These are phyloP conservation scores for Brachypalpus laphriformis DNA, from an alignment of 2,888 invertebrate species.

Conservation along the genomic window DNA sequence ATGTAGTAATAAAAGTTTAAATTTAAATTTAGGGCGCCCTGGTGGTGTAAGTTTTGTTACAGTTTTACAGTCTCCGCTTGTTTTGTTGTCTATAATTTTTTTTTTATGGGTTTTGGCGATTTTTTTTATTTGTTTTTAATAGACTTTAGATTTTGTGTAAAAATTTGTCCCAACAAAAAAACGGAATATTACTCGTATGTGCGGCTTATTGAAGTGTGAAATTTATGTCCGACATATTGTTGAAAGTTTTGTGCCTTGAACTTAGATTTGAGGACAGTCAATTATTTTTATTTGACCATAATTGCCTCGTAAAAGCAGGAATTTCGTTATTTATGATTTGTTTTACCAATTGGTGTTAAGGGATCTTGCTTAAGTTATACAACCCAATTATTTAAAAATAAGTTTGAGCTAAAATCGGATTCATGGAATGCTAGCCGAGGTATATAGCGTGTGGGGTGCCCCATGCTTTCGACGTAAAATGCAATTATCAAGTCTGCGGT, in stretches of 20 bases:
- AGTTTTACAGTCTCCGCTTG: not conserved
- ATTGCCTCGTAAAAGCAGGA: not conserved
- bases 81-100: not conserved
- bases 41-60: conserved; percentile 12
- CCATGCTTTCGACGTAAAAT: too few relatives aligned
- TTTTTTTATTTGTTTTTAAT: conserved; percentile 44
- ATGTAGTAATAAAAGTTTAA: conserved; percentile 41
- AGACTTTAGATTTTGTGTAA: not conserved
- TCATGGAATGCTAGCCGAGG: too few relatives aligned
- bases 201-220: not conserved
- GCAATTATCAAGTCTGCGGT: too few relatives aligned
- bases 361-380: too few relatives aligned
- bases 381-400: too few relatives aligned
- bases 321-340: not conserved
- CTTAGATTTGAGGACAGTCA: not conserved
- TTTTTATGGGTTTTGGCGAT: not conserved
- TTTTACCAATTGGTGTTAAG: too few relatives aligned
- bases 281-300: not conserved
- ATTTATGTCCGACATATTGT: conserved; percentile 24
- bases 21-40: conserved; percentile 48
- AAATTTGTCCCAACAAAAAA: not conserved
- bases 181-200: not conserved
- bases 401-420: too few relatives aligned
- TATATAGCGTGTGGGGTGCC: too few relatives aligned
- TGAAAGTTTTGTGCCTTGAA: not conserved